Evolutionary conservation across 2,888 invertebrate species (phyloP).

Genomic region (Melinaea marsaeus): DNA sequence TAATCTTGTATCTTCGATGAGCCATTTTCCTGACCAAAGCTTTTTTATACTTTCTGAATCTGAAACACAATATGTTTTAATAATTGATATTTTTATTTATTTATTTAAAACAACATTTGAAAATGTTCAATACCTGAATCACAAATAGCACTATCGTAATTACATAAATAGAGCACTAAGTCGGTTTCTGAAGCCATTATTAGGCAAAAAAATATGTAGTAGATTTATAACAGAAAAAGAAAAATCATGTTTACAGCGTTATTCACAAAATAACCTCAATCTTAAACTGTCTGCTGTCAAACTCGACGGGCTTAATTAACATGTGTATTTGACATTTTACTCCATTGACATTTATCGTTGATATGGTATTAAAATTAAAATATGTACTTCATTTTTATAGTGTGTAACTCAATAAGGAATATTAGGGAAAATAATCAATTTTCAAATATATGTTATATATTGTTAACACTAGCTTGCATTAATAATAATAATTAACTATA

Average conservation of each 20-base stretch:
- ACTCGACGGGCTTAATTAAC: not conserved
- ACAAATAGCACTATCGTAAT: constrained; percentile 54
- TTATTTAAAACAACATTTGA: not conserved
- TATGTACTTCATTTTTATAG: no score
- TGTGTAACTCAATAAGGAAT: no score
- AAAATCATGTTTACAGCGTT: constrained; percentile 1
- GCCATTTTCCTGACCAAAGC: constrained; percentile 59
- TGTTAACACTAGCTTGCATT: no score
- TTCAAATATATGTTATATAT: no score
- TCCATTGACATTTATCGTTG: no score
- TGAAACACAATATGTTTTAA: constrained; percentile 36
- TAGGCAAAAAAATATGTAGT: constrained; percentile 3
- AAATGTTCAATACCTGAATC: constrained; percentile 43
- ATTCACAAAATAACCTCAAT: not conserved
- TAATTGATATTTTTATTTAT: not conserved
- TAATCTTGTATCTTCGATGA: constrained; percentile 45
- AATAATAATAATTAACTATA: no score
- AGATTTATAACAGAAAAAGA: not conserved
- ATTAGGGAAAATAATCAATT: no score
- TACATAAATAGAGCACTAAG: constrained; percentile 48
- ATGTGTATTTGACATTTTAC: constrained; percentile 20
- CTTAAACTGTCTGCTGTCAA: no score
- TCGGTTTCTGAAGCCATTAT: constrained; percentile 25
- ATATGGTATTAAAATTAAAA: no score
- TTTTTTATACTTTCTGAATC: constrained; percentile 47